Conservation (phyloP, 2,113 vertebrate species). For the Copsychus sechellarum region DNA sequence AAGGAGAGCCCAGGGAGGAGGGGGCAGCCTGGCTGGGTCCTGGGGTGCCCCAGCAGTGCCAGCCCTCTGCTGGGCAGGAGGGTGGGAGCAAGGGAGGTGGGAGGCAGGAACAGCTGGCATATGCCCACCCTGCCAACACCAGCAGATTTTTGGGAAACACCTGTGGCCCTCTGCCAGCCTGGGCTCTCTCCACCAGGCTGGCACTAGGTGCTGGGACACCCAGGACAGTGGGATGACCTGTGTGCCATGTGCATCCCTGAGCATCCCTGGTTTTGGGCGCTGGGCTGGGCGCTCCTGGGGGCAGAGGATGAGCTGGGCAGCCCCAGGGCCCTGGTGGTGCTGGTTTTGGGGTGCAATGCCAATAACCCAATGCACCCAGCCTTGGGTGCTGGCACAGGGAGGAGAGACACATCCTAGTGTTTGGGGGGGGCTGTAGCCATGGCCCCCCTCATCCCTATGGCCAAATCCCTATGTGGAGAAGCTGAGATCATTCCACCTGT, state of each 20-base stretch:
- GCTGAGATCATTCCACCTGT: background rate
- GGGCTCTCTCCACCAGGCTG: background rate
- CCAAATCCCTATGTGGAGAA: background rate
- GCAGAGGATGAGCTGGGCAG: background rate
- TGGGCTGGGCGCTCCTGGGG: background rate
- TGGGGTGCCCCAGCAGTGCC: background rate
- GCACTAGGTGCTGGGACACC: background rate
- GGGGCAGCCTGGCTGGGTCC: background rate
- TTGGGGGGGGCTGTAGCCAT: accelerated
- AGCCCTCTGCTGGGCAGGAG: background rate
- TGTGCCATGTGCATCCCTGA: accelerated
- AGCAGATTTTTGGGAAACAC: background rate
- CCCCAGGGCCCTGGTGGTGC: background rate
- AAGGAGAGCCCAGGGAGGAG: background rate
- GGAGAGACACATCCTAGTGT: accelerated
- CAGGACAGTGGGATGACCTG: accelerated
- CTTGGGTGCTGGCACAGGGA: background rate
- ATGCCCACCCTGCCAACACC: background rate
- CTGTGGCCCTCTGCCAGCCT: background rate
- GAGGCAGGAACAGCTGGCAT: background rate
- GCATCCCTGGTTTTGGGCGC: background rate
- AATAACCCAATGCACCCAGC: background rate
- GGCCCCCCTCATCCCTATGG: accelerated
- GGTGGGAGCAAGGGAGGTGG: accelerated
- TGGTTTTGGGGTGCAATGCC: background rate